Base-by-base conservation (phyloP, 2,797 vertebrate species). In the Nannoperca obscura region DNA sequence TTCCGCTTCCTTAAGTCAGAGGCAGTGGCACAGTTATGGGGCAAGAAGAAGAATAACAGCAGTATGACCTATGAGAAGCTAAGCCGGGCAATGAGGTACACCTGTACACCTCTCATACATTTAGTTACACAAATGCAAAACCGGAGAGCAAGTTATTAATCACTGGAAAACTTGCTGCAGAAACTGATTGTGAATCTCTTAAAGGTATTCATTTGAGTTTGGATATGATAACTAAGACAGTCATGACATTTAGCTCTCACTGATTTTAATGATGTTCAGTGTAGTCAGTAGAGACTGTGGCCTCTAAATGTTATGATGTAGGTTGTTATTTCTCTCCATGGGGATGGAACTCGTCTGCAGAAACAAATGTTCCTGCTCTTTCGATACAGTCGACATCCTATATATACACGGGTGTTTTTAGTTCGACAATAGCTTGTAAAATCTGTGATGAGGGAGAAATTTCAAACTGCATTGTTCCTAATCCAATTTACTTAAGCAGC, bases 51-150 rank as follows among this genome's bases (percentile, higher is more conserved):
- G 74, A 99, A 99, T 89, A 99, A 99, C 91, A 98, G 96, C 90
- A 99, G 97, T 89, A 99, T 99, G 98, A 99, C 97, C 13, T 99
- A 99, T 0, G 98, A 99, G 91, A 99, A 99, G 81, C 97, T 99
- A 80, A 99, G 98, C 89, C 95, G 98, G 30, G 98, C 98, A 10
- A 99, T 99, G 98, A 98, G 98, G 98, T 99, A 85, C 9, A 17
- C 2, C 4, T 61, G 13, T n/a, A 46, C 15, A 55, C 24, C 27
- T 32, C 0, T 24, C 7, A 38, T 0, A 38, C 5, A 20, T 11
- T 15, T 19, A 22, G 15, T 34, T n/a, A 54, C 40, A 58, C 7
- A 38, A 57, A 61, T 22, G n/a, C 1, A 73, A 73, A 74, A 22
- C 2, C 40, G 54, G 4, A 20, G 1, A 12, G n/a, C 8, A n/a